Conservation (phyloP, 1,140 invertebrate genomes). For the Helicoverpa armigera region DNA sequence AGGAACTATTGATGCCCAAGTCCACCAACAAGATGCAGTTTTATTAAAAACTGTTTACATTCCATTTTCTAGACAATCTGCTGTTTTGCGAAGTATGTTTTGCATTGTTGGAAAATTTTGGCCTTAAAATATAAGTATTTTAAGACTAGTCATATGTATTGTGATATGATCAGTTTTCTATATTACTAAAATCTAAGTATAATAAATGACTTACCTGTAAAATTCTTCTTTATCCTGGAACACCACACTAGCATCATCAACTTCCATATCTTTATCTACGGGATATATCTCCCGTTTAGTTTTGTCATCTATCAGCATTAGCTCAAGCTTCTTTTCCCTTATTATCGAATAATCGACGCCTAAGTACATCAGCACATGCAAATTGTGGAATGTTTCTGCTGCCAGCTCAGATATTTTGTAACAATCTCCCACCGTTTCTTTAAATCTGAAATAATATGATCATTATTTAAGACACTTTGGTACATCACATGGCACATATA, state of each 20-base stretch:
- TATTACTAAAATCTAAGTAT: no score
- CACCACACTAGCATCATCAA: conserved; percentile 76
- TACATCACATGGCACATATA: no score
- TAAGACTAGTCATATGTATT: no score
- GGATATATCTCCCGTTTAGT: conserved; percentile 71
- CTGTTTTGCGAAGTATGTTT: no score
- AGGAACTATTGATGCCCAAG: no score
- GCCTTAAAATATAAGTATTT: no score
- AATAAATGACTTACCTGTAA: conserved; percentile 61
- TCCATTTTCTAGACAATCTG: no score
- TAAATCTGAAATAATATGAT: conserved; percentile 66
- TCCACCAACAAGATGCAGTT: no score
- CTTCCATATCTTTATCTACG: conserved; percentile 59
- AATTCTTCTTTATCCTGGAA: conserved; percentile 72
- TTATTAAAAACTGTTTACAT: no score
- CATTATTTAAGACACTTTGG: no score
- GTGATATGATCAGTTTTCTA: no score
- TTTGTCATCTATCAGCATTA: conserved; percentile 71
- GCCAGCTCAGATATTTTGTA: conserved; percentile 68
- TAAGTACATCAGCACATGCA: conserved; percentile 76
- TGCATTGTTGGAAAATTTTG: no score
- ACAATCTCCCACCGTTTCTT: conserved; percentile 63
- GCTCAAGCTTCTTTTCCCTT: conserved; percentile 72
- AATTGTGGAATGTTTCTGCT: conserved; percentile 62
- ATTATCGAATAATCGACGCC: conserved; percentile 72